Evolutionary conservation across 2,888 invertebrate genomes (phyloP), one percentile per base, ranked within the genome.

Genomic region (Beris chalybata): DNA sequence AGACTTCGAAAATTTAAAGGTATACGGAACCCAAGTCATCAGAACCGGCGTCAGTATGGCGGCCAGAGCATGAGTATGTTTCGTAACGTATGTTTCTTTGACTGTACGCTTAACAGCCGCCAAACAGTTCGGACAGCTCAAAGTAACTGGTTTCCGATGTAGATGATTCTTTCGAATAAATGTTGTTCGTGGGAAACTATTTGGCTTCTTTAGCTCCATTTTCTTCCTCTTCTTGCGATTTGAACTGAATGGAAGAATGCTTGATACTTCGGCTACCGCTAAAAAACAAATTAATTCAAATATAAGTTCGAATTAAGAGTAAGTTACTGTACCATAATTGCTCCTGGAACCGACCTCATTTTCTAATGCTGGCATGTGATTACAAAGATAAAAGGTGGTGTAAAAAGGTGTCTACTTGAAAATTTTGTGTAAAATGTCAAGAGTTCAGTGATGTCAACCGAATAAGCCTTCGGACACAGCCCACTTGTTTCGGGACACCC

Each of bases 111-210:
- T 9, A 5, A 64, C 43, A 30, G 52, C 29, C 12, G 12, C 30
- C 5, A 45, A 45, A 15, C 64, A 64, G 55, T 55, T 64, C 3
- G 54, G 44, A 32, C 64, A 64, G 4, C 54, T 64, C 47, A 54
- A 45, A 3, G n/a, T 44, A 15, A 43, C 11, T 4, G 55, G 55
- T 12, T 55, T 47, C 3, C 64, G 43, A 31, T 54, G 45, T n/a
- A 64, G 47, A 31, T 58, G 47, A 31, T 58, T 58, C 5, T 6
- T n/a, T 30, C n/a, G 4, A 9, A 30, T 58, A 31, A 45, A 58
- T 5, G 9, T 13, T 7, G 15, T 31, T 12, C 4, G 12, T 4
- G 56, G 56, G 15, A 43, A 56, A 4, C 30, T 45, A 22, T 30
- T 15, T 9, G 31, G 12, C 38, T 38, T 30, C 11, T 6, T 55